Evolutionary conservation across 2,888 invertebrate genomes (phyloP).

Genomic region (Caenorhabditis sp.): DNA sequence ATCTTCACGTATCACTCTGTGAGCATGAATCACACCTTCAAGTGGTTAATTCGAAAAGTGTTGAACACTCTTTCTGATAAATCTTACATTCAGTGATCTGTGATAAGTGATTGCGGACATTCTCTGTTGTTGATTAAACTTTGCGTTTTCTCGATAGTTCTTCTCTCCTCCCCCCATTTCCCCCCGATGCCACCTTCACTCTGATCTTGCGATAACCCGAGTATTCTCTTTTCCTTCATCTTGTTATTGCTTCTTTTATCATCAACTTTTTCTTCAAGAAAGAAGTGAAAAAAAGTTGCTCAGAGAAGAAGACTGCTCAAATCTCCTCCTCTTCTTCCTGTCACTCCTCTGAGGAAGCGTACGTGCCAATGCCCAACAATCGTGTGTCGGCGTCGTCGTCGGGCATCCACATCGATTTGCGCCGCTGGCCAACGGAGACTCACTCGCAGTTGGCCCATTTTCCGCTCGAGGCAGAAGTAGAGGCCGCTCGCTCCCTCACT

Average conservation of each 20-base stretch:
- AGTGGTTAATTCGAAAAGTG: too few relatives aligned
- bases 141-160: constrained; percentile 22
- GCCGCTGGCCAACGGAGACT: constrained; percentile 26
- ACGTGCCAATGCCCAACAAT: constrained; percentile 61
- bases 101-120: constrained; percentile 60
- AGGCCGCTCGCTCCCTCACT: constrained; percentile 43
- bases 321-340: constrained; percentile 45
- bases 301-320: constrained; percentile 36
- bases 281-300: constrained; percentile 29
- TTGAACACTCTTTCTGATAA: neutral
- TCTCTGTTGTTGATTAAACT: constrained; percentile 39
- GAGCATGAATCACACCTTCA: neutral
- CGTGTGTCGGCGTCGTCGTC: constrained; percentile 52
- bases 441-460: constrained; percentile 53
- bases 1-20: neutral
- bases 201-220: constrained; percentile 31
- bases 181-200: neutral
- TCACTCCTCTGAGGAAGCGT: constrained; percentile 40
- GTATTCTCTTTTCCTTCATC: constrained; percentile 16
- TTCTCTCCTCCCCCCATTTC: constrained; percentile 1
- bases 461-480: constrained; percentile 25
- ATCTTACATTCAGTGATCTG: constrained; percentile 39
- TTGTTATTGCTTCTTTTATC: constrained; percentile 28
- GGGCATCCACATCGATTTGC: constrained; percentile 56
- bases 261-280: constrained; percentile 7